Evolutionary conservation across 2,113 vertebrate genomes (phyloP).

Genomic region (Thalassoma bifasciatum): DNA sequence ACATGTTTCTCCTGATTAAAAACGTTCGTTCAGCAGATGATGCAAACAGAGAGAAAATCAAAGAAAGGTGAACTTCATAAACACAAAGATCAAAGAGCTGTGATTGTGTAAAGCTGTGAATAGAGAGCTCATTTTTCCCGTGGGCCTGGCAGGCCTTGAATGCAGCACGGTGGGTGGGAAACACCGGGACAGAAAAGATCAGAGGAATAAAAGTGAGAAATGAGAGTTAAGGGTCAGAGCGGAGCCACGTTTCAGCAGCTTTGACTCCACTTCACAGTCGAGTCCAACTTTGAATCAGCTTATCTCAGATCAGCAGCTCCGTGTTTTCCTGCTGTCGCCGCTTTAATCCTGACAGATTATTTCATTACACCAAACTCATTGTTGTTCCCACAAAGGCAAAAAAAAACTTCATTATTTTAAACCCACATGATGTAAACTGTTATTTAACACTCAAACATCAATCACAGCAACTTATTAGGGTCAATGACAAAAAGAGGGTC

Average conservation of each 20-base stretch:
- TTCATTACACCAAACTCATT: constrained; percentile 50
- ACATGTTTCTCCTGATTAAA: too few relatives aligned
- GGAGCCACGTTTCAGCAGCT: constrained; percentile 5
- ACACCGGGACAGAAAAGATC: not conserved
- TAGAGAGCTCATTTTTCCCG: constrained; percentile 6
- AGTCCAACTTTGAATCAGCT: constrained; percentile 20
- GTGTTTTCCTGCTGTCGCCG: not conserved
- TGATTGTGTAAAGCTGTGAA: not conserved
- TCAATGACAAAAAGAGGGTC: too few relatives aligned
- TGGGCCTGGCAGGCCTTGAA: constrained; percentile 1
- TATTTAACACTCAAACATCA: too few relatives aligned
- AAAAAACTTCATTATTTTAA: too few relatives aligned
- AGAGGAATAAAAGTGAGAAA: not conserved
- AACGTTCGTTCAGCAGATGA: not conserved
- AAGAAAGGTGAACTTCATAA: not conserved
- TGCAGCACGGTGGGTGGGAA: constrained; percentile 19
- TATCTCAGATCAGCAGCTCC: constrained; percentile 58
- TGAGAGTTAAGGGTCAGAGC: not conserved
- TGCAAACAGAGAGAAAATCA: not conserved
- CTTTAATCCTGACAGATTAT: constrained; percentile 61
- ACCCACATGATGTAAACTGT: too few relatives aligned
- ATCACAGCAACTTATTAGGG: too few relatives aligned
- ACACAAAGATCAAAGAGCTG: not conserved
- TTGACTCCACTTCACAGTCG: not conserved
- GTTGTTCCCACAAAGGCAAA: constrained; percentile 51